Percentiles rank a stretch among this genome's conserved stretches.
These are phyloP conservation scores for Prosopocoilus inquinatus DNA, from an alignment of 2,888 invertebrate genomes.

Conservation along the genomic window DNA sequence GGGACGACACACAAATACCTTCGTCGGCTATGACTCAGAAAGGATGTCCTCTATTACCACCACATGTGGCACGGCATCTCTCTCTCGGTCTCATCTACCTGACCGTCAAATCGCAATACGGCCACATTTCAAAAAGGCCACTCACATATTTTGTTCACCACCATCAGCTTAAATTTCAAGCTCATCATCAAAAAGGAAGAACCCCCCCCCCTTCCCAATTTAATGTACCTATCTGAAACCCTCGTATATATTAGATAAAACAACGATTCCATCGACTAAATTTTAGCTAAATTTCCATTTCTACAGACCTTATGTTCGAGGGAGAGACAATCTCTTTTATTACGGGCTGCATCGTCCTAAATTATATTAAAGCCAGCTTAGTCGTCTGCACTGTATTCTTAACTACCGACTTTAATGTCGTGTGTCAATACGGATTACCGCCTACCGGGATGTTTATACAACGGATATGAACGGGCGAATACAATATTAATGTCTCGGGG, in stretches of 20 bases:
- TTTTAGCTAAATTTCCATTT: slow-evolving; percentile 17
- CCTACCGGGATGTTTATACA: slow-evolving; percentile 6
- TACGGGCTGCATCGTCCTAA: slow-evolving; percentile 7
- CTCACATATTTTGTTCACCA: not conserved
- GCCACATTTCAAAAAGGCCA: slow-evolving; percentile 24
- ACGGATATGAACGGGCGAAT: slow-evolving; percentile 4
- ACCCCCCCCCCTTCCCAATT: too few relatives aligned
- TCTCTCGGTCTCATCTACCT: slow-evolving; percentile 17
- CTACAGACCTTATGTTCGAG: slow-evolving; percentile 9
- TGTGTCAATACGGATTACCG: slow-evolving; percentile 15
- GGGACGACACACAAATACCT: slow-evolving; percentile 27
- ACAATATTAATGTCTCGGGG: slow-evolving; percentile 3
- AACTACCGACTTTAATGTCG: slow-evolving; percentile 2
- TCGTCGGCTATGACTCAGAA: slow-evolving; percentile 21
- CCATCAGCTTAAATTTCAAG: too few relatives aligned
- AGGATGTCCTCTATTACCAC: slow-evolving; percentile 22
- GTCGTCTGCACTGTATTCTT: slow-evolving; percentile 2
- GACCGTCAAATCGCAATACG: slow-evolving; percentile 7
- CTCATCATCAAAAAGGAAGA: too few relatives aligned
- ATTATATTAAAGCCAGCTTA: slow-evolving; percentile 7
- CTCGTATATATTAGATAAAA: slow-evolving; percentile 21
- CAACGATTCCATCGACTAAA: slow-evolving; percentile 16
- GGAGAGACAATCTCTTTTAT: slow-evolving; percentile 8
- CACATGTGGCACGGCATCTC: slow-evolving; percentile 22
- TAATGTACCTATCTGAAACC: too few relatives aligned